phyloP scores from a whole-genome alignment of 2,113 vertebrate genomes.

The Thunnus maccoyii region DNA sequence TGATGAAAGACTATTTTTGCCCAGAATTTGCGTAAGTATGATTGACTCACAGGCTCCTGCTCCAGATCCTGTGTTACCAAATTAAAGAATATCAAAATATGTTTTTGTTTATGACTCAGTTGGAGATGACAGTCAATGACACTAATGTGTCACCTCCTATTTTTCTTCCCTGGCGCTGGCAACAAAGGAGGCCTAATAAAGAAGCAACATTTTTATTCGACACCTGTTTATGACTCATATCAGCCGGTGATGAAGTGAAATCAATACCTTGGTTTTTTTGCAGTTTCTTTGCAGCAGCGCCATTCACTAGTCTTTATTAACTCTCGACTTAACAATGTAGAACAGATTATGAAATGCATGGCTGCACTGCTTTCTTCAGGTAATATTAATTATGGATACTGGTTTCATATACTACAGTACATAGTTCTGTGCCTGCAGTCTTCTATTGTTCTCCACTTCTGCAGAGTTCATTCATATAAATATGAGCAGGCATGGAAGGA shows the following conservation, averaged over 20 bases:
- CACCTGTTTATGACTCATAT: slow-evolving; percentile 28
- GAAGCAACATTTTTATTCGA: neutral
- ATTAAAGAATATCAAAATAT: slow-evolving; percentile 10
- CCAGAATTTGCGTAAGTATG: neutral
- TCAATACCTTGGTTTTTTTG: slow-evolving; percentile 24
- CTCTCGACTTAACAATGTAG: slow-evolving; percentile 31
- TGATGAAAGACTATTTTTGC: neutral
- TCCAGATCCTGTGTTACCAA: neutral
- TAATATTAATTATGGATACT: slow-evolving; percentile 65
- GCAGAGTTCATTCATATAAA: slow-evolving; percentile 36
- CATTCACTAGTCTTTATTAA: slow-evolving; percentile 37
- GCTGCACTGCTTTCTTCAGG: slow-evolving; percentile 46
- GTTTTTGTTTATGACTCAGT: slow-evolving; percentile 6
- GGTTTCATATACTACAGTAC: slow-evolving; percentile 29
- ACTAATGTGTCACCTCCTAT: neutral
- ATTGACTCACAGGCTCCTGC: neutral
- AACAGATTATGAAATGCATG: slow-evolving; percentile 38
- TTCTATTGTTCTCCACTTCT: slow-evolving; percentile 9
- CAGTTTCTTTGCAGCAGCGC: slow-evolving; percentile 10
- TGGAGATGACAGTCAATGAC: neutral
- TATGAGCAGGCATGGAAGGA: neutral
- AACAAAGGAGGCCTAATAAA: neutral
- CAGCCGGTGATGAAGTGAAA: slow-evolving; percentile 33
- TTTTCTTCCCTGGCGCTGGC: neutral
- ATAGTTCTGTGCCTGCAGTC: slow-evolving; percentile 14